Base-by-base conservation (phyloP, 2,113 vertebrate species). In the Nicator chloris region DNA sequence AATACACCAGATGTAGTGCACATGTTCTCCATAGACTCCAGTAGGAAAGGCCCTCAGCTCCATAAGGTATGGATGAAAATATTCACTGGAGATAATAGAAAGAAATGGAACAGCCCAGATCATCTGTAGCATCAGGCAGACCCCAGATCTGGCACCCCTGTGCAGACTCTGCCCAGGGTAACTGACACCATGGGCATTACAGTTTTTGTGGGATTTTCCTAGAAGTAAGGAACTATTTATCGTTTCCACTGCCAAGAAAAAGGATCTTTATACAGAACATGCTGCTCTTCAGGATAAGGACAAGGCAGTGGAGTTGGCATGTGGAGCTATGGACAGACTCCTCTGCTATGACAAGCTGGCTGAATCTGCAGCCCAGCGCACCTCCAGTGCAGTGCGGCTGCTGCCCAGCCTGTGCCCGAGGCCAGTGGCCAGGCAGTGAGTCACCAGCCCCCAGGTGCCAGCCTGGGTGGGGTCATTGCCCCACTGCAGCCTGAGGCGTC, bases 291-390 rank as follows among this genome's bases (percentile, higher is more conserved):
- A 22, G 40, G 63, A 7, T 8, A 51, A 16, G 78, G 64, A 20
- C 27, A 6, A 0, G 0, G 49, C 44, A 19, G 47, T 5, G 19
- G 24, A 10, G 30, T 2, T 12, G 4, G 8, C 3, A 6, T 3
- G 0, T 56, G 66, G 15, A 50, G 59, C 73, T 40, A 1, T 13
- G 10, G 68, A 6, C 35, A 44, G 76, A 6, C 7, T 17, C 4
- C 19, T n/a, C 24, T 17, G 2, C 28, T 4, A 0, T 5, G 4
- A 20, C 19, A 4, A 45, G 54, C 39, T 7, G 7, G 23, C 8
- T 26, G 4, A 37, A 15, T 0, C 53, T 47, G 42, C 53, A 66
- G 51, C 59, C 20, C n/a, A 21, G 40, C 9, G 24, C 78, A 6
- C 27, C 16, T 65, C 26, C 50, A 39, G 18, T 0, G 1, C 31